These are phyloP conservation scores for Geotrupes spiniger DNA, from an alignment of 2,888 invertebrate species.

Conservation along the genomic window DNA sequence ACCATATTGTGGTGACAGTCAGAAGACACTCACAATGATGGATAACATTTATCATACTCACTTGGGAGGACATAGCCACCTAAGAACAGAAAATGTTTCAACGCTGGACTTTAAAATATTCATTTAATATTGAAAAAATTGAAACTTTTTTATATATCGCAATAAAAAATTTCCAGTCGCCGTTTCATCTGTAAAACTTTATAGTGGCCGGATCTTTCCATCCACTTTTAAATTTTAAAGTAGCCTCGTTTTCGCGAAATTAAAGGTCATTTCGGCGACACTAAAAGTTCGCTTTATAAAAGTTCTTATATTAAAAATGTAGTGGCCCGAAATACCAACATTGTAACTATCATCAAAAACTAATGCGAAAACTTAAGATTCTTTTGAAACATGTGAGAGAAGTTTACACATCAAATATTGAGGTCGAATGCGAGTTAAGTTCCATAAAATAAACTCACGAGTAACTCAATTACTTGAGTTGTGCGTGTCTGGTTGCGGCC, in stretches of 20 bases:
- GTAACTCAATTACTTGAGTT: conserved; percentile 7
- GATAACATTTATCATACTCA: too few species aligned
- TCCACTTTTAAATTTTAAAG: too few species aligned
- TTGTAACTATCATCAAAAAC: conserved; percentile 9
- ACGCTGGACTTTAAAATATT: too few species aligned
- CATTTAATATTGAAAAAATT: too few species aligned
- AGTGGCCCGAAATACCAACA: conserved; percentile 10
- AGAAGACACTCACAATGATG: too few species aligned
- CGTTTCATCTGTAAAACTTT: too few species aligned
- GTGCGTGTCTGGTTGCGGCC: conserved; percentile 3
- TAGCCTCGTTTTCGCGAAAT: conserved; percentile 3
- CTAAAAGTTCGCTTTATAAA: conserved; percentile 6
- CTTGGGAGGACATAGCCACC: too few species aligned
- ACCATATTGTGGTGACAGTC: too few species aligned
- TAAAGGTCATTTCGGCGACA: conserved; percentile 3
- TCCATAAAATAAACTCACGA: conserved; percentile 7
- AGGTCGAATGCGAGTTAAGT: conserved; percentile 3
- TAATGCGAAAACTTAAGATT: conserved; percentile 7
- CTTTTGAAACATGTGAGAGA: conserved; percentile 5
- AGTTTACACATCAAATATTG: conserved; percentile 18
- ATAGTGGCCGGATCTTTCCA: neutral
- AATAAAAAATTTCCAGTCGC: too few species aligned
- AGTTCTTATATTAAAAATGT: conserved; percentile 14
- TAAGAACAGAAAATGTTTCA: too few species aligned
- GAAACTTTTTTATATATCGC: too few species aligned